These are phyloP conservation scores for Metridium senile DNA, from an alignment of 92 coral and sea anemone species.

Conservation along the genomic window DNA sequence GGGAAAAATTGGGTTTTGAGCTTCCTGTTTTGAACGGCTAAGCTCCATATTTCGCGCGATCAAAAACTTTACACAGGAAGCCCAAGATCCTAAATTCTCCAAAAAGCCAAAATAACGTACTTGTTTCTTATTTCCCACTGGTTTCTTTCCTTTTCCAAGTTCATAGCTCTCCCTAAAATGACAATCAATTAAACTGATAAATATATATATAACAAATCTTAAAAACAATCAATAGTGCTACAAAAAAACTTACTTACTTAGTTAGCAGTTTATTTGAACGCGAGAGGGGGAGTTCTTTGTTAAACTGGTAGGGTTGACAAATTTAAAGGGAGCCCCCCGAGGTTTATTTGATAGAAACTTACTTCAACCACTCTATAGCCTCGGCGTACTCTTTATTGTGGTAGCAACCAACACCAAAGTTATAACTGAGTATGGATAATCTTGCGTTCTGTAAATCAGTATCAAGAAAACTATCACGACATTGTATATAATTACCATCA, in stretches of 20 bases:
- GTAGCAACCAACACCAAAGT: constrained; percentile 96
- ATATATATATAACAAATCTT: not conserved
- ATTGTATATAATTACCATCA: too few relatives aligned
- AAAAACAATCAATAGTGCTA: not conserved
- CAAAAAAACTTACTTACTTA: not conserved
- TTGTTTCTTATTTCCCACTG: constrained; percentile 77
- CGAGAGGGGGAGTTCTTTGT: too few relatives aligned
- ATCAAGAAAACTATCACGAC: too few relatives aligned
- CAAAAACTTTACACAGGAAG: too few relatives aligned
- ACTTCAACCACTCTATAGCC: constrained; percentile 92
- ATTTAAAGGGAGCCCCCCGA: too few relatives aligned
- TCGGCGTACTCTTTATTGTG: constrained; percentile 80
- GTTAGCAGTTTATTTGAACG: too few relatives aligned
- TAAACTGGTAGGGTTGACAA: too few relatives aligned
- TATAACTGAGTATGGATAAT: constrained; percentile 87
- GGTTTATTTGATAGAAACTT: constrained; percentile 5
- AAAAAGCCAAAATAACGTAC: constrained; percentile 16
- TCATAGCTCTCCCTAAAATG: constrained; percentile 83
- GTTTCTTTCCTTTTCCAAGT: constrained; percentile 81
- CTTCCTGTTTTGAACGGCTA: too few relatives aligned
- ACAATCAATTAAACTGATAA: not conserved
- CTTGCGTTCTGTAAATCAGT: constrained; percentile 70
- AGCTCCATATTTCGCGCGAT: too few relatives aligned
- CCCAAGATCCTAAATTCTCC: not conserved
- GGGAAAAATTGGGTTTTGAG: too few relatives aligned